Conservation (phyloP, 1,140 invertebrate genomes). For the Drosophila bocqueti region DNA sequence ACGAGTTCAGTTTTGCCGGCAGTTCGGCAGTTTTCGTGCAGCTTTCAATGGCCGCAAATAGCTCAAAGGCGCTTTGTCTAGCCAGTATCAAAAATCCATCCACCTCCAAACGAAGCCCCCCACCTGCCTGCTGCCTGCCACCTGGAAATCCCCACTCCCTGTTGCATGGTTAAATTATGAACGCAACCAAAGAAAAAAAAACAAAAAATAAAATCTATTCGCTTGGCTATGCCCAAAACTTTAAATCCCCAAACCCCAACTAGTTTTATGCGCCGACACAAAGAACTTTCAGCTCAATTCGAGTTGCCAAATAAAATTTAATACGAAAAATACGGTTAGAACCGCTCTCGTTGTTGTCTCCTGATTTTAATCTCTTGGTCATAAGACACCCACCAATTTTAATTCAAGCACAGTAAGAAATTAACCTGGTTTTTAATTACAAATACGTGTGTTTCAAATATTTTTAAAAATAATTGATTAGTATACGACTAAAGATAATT, state of each 20-base stretch:
- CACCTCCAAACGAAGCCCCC: conserved; percentile 8
- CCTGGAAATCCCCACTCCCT: conserved; percentile 21
- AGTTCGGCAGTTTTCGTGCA: conserved; percentile 35
- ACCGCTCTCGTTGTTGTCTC: conserved; percentile 38
- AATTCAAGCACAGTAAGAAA: conserved; percentile 10
- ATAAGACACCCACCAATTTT: conserved; percentile 50
- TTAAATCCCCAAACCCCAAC: conserved; percentile 26
- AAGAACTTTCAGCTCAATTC: conserved; percentile 40
- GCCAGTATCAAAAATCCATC: conserved; percentile 35
- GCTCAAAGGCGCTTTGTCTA: conserved; percentile 68
- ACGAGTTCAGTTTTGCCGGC: conserved; percentile 49
- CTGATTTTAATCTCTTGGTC: conserved; percentile 46
- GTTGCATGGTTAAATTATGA: conserved; percentile 58
- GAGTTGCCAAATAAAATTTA: conserved; percentile 56
- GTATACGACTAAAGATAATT: not conserved
- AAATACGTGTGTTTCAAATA: not conserved
- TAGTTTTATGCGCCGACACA: conserved; percentile 16
- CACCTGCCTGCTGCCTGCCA: not conserved
- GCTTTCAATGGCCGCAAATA: conserved; percentile 57
- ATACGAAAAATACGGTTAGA: conserved; percentile 35
- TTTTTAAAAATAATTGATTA: not conserved
- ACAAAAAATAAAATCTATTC: conserved; percentile 23
- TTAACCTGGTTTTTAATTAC: not conserved
- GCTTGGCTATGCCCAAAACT: conserved; percentile 36
- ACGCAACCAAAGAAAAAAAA: conserved; percentile 27